Percentiles rank a stretch among this genome's conserved stretches.
Evolutionary conservation across 2,888 invertebrate species (phyloP).

Genomic region (Idaea biselata): DNA sequence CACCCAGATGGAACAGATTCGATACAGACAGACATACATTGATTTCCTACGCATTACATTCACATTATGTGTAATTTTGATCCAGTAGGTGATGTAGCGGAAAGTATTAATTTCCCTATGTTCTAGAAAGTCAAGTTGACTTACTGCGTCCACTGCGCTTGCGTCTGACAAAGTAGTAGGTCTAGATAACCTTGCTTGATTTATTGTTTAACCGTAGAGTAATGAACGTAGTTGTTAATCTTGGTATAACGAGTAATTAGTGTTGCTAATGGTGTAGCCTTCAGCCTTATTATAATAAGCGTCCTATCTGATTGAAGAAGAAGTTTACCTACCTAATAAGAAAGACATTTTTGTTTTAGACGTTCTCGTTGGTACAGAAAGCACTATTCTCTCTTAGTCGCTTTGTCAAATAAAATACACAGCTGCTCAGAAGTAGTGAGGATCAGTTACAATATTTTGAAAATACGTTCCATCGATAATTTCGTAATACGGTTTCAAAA

Average conservation of each 20-base stretch:
- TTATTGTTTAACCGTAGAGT: constrained; percentile 15
- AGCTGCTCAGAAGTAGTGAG: no score
- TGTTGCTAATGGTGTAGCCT: background rate
- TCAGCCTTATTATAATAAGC: no score
- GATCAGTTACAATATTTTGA: no score
- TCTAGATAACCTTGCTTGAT: constrained; percentile 22
- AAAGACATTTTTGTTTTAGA: no score
- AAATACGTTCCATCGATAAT: no score
- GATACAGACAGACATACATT: constrained; percentile 6
- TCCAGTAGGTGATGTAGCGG: constrained; percentile 40
- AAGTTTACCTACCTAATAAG: no score
- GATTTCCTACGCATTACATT: constrained; percentile 41
- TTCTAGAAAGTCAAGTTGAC: constrained; percentile 54
- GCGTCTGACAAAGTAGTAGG: constrained; percentile 8
- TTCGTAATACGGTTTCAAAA: no score
- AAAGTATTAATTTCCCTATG: constrained; percentile 61
- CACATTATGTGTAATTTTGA: constrained; percentile 30
- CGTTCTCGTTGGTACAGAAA: no score
- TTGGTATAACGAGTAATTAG: background rate
- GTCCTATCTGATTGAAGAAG: no score
- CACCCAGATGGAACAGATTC: background rate
- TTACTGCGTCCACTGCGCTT: constrained; percentile 8
- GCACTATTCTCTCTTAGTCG: no score
- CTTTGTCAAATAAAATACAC: no score
- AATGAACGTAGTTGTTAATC: constrained; percentile 1